Conservation (phyloP, 2,888 invertebrate species). For the Reticulitermes lucifugus region DNA sequence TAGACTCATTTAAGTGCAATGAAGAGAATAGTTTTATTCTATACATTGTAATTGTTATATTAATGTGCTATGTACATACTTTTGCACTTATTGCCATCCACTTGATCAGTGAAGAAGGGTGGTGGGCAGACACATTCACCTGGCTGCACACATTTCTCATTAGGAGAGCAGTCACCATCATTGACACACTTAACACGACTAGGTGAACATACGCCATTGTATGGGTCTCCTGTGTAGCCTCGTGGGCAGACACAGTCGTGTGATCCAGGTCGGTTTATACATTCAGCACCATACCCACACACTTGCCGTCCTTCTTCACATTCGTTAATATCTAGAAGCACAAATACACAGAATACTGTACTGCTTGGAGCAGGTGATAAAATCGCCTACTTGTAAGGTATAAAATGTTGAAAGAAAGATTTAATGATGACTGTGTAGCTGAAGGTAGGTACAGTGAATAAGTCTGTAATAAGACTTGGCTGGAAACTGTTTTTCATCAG, state of each 20-base stretch:
- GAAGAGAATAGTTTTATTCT: too few species aligned
- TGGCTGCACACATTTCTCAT: constrained; percentile 92
- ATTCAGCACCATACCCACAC: constrained; percentile 90
- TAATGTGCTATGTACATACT: constrained; percentile 65
- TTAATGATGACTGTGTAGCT: too few species aligned
- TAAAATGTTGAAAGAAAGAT: too few species aligned
- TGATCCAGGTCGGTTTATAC: constrained; percentile 82
- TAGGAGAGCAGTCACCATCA: constrained; percentile 85
- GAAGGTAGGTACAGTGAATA: too few species aligned
- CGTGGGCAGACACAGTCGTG: constrained; percentile 84
- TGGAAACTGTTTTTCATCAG: too few species aligned
- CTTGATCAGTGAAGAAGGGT: constrained; percentile 87
- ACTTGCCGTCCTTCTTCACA: constrained; percentile 80
- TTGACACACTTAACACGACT: constrained; percentile 85
- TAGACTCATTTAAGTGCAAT: too few species aligned
- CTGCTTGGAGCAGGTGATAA: too few species aligned
- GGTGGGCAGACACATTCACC: constrained; percentile 93
- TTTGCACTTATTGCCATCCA: constrained; percentile 88
- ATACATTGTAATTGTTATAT: neutral
- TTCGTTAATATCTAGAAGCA: constrained; percentile 78
- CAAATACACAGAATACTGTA: neutral
- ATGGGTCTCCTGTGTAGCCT: constrained; percentile 85
- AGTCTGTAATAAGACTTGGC: too few species aligned
- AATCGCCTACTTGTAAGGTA: too few species aligned
- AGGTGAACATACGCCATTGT: constrained; percentile 84